These are phyloP conservation scores for Leptinotarsa texana DNA, from an alignment of 1,140 invertebrate genomes.

Conservation along the genomic window DNA sequence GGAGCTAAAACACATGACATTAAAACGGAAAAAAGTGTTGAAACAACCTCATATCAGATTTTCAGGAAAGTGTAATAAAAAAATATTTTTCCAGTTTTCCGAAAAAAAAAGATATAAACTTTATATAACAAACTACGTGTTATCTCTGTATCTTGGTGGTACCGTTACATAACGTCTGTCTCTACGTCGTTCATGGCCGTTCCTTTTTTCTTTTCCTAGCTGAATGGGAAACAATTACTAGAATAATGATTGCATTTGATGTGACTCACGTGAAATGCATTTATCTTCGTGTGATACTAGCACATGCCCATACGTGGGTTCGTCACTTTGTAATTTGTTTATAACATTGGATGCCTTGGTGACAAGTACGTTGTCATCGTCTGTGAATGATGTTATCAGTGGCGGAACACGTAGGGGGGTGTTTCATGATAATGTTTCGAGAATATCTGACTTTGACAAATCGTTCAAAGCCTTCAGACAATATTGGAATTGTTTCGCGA, in stretches of 20 bases:
- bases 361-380: neutral
- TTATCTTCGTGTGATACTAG: neutral
- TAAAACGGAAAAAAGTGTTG: too few relatives aligned
- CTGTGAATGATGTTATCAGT: neutral
- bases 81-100: too few relatives aligned
- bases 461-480: neutral
- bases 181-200: constrained; percentile 1
- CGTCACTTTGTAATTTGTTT: constrained; percentile 17
- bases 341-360: constrained; percentile 9
- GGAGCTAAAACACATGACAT: too few relatives aligned
- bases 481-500: neutral
- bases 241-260: neutral
- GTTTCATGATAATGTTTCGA: neutral
- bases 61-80: too few relatives aligned
- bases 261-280: constrained; percentile 14
- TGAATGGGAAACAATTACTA: constrained; percentile 1
- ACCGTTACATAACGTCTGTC: neutral
- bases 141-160: neutral
- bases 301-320: neutral
- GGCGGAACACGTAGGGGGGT: neutral
- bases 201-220: neutral
- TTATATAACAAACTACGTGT: too few relatives aligned
- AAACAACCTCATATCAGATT: too few relatives aligned
- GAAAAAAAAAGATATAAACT: too few relatives aligned
- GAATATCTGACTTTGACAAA: neutral